phyloP scores from a whole-genome alignment of 1,140 invertebrate species.

The Nebria ingens region DNA sequence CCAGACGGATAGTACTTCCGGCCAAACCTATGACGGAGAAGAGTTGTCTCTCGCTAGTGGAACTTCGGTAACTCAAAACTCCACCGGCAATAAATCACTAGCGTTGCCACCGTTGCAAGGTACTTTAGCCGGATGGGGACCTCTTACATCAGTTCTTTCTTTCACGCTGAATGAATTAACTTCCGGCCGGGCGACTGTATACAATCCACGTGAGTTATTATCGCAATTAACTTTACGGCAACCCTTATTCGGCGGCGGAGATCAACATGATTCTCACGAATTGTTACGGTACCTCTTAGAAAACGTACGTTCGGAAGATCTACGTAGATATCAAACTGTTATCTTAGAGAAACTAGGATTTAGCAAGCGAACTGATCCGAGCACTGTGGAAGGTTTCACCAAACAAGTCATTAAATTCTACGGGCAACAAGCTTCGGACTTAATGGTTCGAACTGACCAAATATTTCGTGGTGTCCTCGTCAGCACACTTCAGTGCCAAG shows the following conservation, averaged over 20 bases:
- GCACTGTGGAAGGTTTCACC: conserved; percentile 60
- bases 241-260: conserved; percentile 81
- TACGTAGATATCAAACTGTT: conserved; percentile 63
- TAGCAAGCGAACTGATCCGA: conserved; percentile 52
- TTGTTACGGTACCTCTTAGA: conserved; percentile 82
- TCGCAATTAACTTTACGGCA: conserved; percentile 63
- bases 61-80: too few relatives aligned
- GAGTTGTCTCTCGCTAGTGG: too few relatives aligned
- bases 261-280: conserved; percentile 96
- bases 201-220: conserved; percentile 62
- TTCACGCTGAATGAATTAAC: conserved; percentile 61
- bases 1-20: too few relatives aligned
- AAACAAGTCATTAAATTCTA: conserved; percentile 70
- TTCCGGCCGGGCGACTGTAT: conserved; percentile 45
- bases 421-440: conserved; percentile 67
- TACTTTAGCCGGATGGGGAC: conserved; percentile 56
- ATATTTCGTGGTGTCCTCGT: conserved; percentile 83
- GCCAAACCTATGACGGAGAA: too few relatives aligned
- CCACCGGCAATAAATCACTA: conserved; percentile 29
- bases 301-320: conserved; percentile 59
- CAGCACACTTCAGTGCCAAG: conserved; percentile 80
- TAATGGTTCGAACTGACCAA: conserved; percentile 70
- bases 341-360: conserved; percentile 63
- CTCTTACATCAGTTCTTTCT: conserved; percentile 54
- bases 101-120: conserved; percentile 53